Conservation (phyloP, 2,113 vertebrate genomes). For the Toxotes jaculatrix region DNA sequence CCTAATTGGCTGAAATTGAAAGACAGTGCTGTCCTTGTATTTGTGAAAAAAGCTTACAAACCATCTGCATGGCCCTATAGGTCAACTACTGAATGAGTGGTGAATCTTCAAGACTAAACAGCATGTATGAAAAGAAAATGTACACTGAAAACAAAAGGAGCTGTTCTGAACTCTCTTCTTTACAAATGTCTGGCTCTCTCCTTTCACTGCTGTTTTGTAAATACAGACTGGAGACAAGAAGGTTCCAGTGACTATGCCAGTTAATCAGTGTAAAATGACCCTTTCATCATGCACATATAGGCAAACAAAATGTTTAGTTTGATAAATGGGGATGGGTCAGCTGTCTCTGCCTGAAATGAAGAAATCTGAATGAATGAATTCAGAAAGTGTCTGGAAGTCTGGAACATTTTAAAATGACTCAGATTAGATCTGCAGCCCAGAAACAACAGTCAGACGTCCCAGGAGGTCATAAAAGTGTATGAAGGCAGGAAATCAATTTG, state of each 20-base stretch:
- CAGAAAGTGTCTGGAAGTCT: neutral
- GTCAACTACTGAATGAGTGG: neutral
- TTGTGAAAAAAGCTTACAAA: neutral
- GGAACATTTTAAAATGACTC: neutral
- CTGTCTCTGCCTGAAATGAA: neutral
- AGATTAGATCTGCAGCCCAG: neutral
- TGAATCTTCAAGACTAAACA: neutral
- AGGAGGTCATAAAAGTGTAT: neutral
- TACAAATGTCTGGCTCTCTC: neutral
- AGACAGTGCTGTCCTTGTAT: conserved; percentile 10
- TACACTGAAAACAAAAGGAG: neutral
- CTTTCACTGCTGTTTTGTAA: neutral
- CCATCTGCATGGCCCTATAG: neutral
- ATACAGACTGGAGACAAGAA: neutral
- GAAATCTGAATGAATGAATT: neutral
- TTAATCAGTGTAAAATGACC: conserved; percentile 10
- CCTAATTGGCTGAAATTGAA: conserved; percentile 17
- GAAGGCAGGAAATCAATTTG: conserved; percentile 25
- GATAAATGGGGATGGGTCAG: neutral
- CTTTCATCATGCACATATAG: conserved; percentile 13
- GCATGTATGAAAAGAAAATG: neutral
- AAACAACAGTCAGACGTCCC: neutral
- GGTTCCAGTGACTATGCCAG: conserved; percentile 18
- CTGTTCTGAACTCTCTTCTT: neutral
- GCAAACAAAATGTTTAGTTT: conserved; percentile 5